Base-by-base conservation (phyloP, 2,797 vertebrate species). In the Crocodylus rhombifer region DNA sequence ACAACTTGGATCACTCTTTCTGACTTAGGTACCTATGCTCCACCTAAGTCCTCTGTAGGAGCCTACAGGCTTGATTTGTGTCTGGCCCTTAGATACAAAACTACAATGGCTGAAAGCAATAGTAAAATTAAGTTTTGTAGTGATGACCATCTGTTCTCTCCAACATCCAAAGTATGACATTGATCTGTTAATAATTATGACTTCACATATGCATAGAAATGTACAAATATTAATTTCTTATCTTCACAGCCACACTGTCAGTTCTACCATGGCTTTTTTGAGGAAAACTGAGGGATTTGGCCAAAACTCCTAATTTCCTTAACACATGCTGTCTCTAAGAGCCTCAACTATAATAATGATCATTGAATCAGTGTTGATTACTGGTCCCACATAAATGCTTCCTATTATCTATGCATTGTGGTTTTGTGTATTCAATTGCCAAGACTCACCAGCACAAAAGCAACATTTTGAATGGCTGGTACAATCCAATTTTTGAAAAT, bases 171-270 rank as follows among this genome's bases (percentile, higher is more conserved):
- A 8, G 15, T 33, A 51, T 21, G 2, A 5, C 28, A 58, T 58
- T 33, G 42, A 57, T 67, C 58, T 28, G 8, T 2, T 33, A 74
- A 13, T 58, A 88, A 94, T 78, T 1, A 80, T 21, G 83, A 26
- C 3, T 30, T 25, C 76, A 4, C 6, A 13, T 1, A 0, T 4
- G 80, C 21, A 65, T 83, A 81, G 85, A 12, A 64, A 10, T 20
- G 16, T 60, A 55, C 6, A 58, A 36, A 1, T 0, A 23, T 1
- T 0, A 2, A 30, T 3, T 79, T 74, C 61, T 87, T 77, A 18
- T 77, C 26, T 67, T 94, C 42, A 69, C 56, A 33, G 21, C 4
- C 84, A 63, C 2, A 62, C 85, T 56, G 7, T 55, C 23, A 28
- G 6, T 60, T 92, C 9, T 76, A 11, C 1, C 11, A 69, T 28